These are phyloP conservation scores for Eurytoma adleriae DNA, from an alignment of 2,888 invertebrate genomes.

Conservation along the genomic window DNA sequence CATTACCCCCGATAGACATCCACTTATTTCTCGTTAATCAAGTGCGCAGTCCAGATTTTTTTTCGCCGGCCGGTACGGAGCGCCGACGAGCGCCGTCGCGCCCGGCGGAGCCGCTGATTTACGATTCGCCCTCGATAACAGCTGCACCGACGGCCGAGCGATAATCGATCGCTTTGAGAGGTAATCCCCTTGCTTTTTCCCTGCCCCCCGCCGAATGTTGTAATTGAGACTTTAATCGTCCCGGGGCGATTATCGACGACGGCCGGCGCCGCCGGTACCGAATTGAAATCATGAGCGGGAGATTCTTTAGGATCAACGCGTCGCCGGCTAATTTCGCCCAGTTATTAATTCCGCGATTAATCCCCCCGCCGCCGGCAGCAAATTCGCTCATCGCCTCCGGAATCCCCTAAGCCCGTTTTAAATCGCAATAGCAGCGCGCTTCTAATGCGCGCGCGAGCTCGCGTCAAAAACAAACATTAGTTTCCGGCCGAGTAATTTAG, in stretches of 20 bases:
- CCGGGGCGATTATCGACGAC: background rate
- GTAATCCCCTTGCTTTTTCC: too few relatives aligned
- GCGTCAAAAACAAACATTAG: constrained; percentile 2
- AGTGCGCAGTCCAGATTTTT: constrained; percentile 32
- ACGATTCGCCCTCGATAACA: too few relatives aligned
- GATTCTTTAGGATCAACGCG: too few relatives aligned
- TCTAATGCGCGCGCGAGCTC: background rate
- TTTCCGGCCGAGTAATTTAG: background rate
- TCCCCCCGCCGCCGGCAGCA: too few relatives aligned
- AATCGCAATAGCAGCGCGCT: background rate
- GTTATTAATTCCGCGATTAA: background rate
- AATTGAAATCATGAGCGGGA: too few relatives aligned
- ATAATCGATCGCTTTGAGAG: too few relatives aligned
- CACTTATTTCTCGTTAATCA: constrained; percentile 53
- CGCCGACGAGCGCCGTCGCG: too few relatives aligned
- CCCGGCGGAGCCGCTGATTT: too few relatives aligned
- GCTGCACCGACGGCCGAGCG: too few relatives aligned
- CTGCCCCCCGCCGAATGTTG: background rate
- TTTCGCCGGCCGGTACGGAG: too few relatives aligned
- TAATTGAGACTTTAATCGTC: background rate
- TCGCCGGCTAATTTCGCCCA: too few relatives aligned
- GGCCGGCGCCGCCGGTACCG: too few relatives aligned
- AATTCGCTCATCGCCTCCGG: background rate
- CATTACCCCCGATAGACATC: constrained; percentile 51
- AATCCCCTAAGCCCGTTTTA: background rate